These are phyloP conservation scores for Odontocolon sp. DNA, from an alignment of 2,888 invertebrate genomes.

Conservation along the genomic window DNA sequence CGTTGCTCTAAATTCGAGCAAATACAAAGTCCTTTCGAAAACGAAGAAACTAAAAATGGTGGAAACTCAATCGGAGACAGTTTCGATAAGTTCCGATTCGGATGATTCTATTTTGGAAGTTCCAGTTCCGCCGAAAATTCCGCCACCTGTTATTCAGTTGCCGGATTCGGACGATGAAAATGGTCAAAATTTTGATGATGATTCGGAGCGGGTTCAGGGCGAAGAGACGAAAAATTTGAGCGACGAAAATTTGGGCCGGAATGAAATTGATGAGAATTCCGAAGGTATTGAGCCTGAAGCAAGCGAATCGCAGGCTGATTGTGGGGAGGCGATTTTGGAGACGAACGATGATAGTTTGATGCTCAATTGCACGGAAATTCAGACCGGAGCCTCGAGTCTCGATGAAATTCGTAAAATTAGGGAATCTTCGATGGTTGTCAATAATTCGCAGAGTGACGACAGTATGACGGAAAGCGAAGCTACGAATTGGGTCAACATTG, in stretches of 20 bases:
- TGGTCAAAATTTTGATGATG: neutral
- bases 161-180: conserved; percentile 69
- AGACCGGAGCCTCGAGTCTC: conserved; percentile 64
- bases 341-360: conserved; percentile 23
- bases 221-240: too few relatives aligned
- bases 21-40: conserved; percentile 54
- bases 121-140: conserved; percentile 76
- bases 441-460: conserved; percentile 33
- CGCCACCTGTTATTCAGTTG: conserved; percentile 73
- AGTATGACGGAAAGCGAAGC: conserved; percentile 60
- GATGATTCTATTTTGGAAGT: conserved; percentile 77
- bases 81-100: conserved; percentile 66
- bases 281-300: too few relatives aligned
- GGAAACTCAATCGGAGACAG: conserved; percentile 12
- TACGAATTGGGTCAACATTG: conserved; percentile 56
- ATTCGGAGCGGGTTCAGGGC: too few relatives aligned
- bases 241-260: too few relatives aligned
- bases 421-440: neutral
- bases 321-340: neutral
- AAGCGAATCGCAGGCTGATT: too few relatives aligned
- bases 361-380: conserved; percentile 70
- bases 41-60: conserved; percentile 18
- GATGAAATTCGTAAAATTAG: conserved; percentile 67
- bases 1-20: conserved; percentile 34
- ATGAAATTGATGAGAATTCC: too few relatives aligned